These are phyloP conservation scores for Lates calcarifer DNA, from an alignment of 2,113 vertebrate genomes.

Conservation along the genomic window DNA sequence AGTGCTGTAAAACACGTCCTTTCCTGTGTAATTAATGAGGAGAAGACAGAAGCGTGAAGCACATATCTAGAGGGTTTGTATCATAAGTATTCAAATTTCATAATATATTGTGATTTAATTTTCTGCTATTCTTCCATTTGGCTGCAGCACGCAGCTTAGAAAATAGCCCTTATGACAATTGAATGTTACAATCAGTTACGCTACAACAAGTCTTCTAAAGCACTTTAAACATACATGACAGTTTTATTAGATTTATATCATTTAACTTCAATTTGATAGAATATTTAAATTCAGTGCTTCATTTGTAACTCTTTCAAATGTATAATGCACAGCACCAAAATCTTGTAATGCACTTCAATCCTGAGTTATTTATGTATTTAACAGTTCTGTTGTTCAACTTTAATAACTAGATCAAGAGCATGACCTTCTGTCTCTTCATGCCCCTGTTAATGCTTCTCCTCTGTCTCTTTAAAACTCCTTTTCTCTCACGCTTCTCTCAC, in stretches of 20 bases:
- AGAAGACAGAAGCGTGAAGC: slow-evolving; percentile 50
- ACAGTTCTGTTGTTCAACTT: not conserved
- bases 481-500: slow-evolving; percentile 31
- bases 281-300: not conserved
- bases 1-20: slow-evolving; percentile 67
- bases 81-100: slow-evolving; percentile 44
- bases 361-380: not conserved
- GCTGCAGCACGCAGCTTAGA: slow-evolving; percentile 1
- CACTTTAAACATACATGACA: not conserved
- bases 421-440: slow-evolving; percentile 21
- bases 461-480: slow-evolving; percentile 13
- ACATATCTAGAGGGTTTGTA: slow-evolving; percentile 49
- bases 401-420: slow-evolving; percentile 27
- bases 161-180: slow-evolving; percentile 15
- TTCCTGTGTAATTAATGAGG: slow-evolving; percentile 70
- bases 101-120: slow-evolving; percentile 52
- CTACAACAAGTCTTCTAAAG: slow-evolving; percentile 2
- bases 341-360: not conserved
- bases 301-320: not conserved
- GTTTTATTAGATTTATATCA: not conserved
- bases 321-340: not conserved
- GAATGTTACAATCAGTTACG: not conserved
- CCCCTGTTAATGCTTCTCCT: not conserved
- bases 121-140: slow-evolving; percentile 42
- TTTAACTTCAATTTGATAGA: not conserved